These are phyloP conservation scores for Cyclura pinguis DNA, from an alignment of 2,797 vertebrate species.

Conservation along the genomic window DNA sequence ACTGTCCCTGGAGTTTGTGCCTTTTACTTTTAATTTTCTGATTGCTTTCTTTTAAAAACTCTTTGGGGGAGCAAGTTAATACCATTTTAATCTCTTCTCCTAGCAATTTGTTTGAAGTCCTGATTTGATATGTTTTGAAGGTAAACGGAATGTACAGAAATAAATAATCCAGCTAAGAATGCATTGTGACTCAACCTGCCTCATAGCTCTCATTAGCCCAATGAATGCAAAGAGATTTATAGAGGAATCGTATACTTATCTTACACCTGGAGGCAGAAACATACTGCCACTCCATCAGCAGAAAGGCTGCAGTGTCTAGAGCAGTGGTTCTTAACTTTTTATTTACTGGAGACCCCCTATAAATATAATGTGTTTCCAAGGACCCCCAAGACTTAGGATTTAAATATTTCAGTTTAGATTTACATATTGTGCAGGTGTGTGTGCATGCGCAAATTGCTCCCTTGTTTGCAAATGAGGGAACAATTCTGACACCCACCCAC, in stretches of 20 bases:
- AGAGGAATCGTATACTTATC: neutral
- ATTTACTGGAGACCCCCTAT: too few relatives aligned
- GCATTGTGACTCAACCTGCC: neutral
- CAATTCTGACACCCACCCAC: too few relatives aligned
- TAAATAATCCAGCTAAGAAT: neutral
- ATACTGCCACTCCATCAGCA: neutral
- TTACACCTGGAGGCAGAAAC: neutral
- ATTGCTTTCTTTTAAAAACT: neutral
- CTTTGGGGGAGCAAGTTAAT: neutral
- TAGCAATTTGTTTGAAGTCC: neutral
- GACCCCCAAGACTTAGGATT: too few relatives aligned
- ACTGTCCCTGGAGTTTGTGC: neutral
- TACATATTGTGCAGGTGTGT: too few relatives aligned
- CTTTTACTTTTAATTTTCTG: neutral
- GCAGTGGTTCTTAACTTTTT: too few relatives aligned
- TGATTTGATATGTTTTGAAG: neutral
- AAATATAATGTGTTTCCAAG: too few relatives aligned
- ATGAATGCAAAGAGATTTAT: neutral
- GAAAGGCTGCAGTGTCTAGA: neutral
- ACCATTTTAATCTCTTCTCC: neutral
- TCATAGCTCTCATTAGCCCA: neutral
- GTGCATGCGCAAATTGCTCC: too few relatives aligned
- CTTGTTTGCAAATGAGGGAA: too few relatives aligned
- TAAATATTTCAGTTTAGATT: too few relatives aligned
- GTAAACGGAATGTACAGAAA: neutral